Percentiles rank a stretch among this genome's conserved stretches.
These are phyloP conservation scores for Bubo blakistoni DNA, from an alignment of 2,113 vertebrate species.

Conservation along the genomic window DNA sequence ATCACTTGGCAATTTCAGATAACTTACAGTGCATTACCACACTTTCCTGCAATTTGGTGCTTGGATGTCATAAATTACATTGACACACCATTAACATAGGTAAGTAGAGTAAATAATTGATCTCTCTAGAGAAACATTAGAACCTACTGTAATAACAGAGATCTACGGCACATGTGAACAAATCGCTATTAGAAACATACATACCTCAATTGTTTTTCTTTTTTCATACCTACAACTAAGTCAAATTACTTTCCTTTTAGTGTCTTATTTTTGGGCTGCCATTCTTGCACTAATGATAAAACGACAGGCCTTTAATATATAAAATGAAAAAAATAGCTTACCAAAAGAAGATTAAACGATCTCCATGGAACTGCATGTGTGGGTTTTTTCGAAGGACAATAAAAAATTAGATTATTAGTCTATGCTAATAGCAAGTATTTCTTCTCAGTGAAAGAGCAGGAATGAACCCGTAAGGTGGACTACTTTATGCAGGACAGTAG, in stretches of 20 bases:
- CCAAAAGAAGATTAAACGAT: neutral
- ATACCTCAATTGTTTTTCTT: neutral
- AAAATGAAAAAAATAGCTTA: neutral
- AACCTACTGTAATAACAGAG: neutral
- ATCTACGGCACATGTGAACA: neutral
- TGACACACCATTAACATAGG: conserved; percentile 56
- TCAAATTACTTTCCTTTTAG: neutral
- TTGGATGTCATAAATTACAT: conserved; percentile 40
- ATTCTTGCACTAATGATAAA: neutral
- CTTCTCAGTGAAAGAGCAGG: neutral
- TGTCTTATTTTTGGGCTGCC: neutral
- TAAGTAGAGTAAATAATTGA: conserved; percentile 61
- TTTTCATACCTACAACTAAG: neutral
- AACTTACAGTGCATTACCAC: conserved; percentile 47
- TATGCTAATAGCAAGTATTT: neutral
- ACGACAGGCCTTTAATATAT: neutral
- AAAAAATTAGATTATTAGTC: neutral
- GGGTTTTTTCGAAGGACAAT: neutral
- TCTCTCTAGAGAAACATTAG: conserved; percentile 50
- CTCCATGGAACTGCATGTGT: neutral
- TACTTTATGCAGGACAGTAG: neutral
- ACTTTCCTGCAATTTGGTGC: conserved; percentile 45
- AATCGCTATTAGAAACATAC: neutral
- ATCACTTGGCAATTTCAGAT: conserved; percentile 26
- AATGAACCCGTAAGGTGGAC: neutral